phyloP scores from a whole-genome alignment of 92 coral and sea anemone species.

The Siderastrea radians region DNA sequence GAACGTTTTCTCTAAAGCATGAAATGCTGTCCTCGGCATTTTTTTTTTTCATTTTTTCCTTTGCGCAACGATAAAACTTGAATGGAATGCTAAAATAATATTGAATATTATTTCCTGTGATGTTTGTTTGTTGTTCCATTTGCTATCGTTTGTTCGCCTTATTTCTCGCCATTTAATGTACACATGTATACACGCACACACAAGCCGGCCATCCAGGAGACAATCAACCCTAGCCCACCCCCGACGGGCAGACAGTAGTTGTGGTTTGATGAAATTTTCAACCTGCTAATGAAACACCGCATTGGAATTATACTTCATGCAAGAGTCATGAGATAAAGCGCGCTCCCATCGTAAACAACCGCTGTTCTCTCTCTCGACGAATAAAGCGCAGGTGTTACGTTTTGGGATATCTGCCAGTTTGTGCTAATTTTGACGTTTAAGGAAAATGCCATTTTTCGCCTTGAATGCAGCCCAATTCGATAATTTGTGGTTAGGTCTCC shows the following conservation, averaged over 20 bases:
- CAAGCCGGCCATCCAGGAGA: neutral
- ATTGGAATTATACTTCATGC: constrained; percentile 46
- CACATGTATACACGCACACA: neutral
- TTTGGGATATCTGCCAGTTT: constrained; percentile 17
- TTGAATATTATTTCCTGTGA: neutral
- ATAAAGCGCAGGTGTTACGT: constrained; percentile 5
- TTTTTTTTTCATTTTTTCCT: no score
- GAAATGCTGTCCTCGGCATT: no score
- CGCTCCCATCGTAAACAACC: constrained; percentile 38
- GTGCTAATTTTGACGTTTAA: constrained; percentile 24
- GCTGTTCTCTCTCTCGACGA: constrained; percentile 10
- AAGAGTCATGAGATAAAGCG: constrained; percentile 50
- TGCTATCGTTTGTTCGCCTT: neutral
- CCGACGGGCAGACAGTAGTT: constrained; percentile 5
- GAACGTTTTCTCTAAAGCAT: neutral
- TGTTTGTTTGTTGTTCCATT: constrained; percentile 23
- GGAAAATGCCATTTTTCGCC: constrained; percentile 1
- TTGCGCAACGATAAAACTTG: neutral
- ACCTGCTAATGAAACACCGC: constrained; percentile 50
- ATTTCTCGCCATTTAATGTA: neutral
- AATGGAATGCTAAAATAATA: neutral
- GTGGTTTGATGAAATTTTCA: constrained; percentile 40
- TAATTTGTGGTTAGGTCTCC: constrained; percentile 29
- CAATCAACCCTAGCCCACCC: constrained; percentile 12
- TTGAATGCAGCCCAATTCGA: neutral